A percentile compares a stretch with the other conserved stretches of the same genome.
phyloP scores from a whole-genome alignment of 1,140 invertebrate species.

The Dryas iulia region DNA sequence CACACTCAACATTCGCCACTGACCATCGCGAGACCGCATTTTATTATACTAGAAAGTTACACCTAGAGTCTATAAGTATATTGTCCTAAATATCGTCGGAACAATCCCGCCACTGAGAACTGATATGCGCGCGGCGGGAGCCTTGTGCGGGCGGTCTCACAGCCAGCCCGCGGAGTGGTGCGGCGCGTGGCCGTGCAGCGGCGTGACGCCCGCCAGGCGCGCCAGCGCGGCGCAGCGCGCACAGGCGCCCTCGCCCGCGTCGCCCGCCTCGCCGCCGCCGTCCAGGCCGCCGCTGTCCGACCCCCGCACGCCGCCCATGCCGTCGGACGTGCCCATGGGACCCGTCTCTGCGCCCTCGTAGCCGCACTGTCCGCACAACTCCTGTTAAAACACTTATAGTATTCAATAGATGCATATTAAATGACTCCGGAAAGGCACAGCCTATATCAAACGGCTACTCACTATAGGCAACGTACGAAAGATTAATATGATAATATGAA shows the following conservation, averaged over 20 bases:
- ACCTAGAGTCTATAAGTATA: neutral
- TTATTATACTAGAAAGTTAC: neutral
- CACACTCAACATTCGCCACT: neutral
- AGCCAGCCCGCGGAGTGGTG: conserved; percentile 74
- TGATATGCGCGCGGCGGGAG: no score
- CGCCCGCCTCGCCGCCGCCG: conserved; percentile 38
- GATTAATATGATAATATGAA: no score
- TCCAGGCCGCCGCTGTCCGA: conserved; percentile 40
- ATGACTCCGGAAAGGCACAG: no score
- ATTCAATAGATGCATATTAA: no score
- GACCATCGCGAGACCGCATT: no score
- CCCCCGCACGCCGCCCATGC: neutral
- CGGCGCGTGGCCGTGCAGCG: conserved; percentile 70
- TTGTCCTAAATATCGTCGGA: neutral
- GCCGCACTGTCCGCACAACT: conserved; percentile 48
- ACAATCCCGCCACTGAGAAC: neutral
- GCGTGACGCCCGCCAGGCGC: conserved; percentile 66
- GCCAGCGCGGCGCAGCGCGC: conserved; percentile 60
- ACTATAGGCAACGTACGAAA: no score
- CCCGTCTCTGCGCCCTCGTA: conserved; percentile 31
- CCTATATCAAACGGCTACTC: no score
- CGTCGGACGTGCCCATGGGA: neutral
- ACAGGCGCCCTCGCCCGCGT: conserved; percentile 38
- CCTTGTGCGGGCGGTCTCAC: conserved; percentile 39
- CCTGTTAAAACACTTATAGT: conserved; percentile 15